phyloP scores from a whole-genome alignment of 2,888 invertebrate species.

The Torymus aiolomorphi region DNA sequence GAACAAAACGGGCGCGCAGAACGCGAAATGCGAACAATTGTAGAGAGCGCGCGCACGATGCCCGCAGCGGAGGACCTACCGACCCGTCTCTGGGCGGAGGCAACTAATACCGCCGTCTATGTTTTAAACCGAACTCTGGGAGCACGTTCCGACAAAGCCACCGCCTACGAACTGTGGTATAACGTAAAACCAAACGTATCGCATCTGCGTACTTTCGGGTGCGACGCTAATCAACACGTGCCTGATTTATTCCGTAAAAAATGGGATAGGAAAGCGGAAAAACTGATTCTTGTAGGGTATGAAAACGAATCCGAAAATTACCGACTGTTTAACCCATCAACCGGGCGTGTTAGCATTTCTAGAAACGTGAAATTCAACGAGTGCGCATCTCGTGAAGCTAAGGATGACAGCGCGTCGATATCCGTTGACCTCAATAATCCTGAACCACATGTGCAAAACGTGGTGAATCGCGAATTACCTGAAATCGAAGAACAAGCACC shows the following conservation, averaged over 20 bases:
- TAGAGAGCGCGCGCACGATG: too few relatives aligned
- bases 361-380: conserved; percentile 12
- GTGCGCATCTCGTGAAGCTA: not conserved
- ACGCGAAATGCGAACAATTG: too few relatives aligned
- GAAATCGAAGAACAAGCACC: too few relatives aligned
- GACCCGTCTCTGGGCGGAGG: conserved; percentile 46
- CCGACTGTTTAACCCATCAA: not conserved
- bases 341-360: not conserved
- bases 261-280: conserved; percentile 12
- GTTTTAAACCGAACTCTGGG: too few relatives aligned
- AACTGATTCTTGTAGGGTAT: not conserved
- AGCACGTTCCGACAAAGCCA: conserved; percentile 33
- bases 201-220: conserved; percentile 46
- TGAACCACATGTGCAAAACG: too few relatives aligned
- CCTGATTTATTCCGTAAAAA: conserved; percentile 26
- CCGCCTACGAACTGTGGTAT: conserved; percentile 46
- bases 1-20: conserved; percentile 62
- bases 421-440: not conserved
- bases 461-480: too few relatives aligned
- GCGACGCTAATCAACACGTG: conserved; percentile 25
- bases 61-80: too few relatives aligned
- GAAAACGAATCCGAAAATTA: not conserved
- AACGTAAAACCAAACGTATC: conserved; percentile 32
- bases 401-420: too few relatives aligned
- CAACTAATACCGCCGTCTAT: conserved; percentile 41